phyloP scores from a whole-genome alignment of 2,113 vertebrate species.

The Orycteropus afer region DNA sequence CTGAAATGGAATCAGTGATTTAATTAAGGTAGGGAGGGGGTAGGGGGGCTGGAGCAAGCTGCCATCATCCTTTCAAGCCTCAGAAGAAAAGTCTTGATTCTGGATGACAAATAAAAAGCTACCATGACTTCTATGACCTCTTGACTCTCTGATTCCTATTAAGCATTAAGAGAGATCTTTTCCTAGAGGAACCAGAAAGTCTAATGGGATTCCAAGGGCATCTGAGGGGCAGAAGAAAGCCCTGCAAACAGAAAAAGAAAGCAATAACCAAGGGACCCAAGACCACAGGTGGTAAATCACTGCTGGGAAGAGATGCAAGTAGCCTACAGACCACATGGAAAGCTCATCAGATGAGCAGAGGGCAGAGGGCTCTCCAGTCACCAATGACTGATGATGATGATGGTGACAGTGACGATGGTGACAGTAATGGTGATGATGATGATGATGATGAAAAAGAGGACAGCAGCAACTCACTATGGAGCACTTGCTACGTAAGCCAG shows the following conservation, averaged over 20 bases:
- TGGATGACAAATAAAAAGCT: constrained; percentile 60
- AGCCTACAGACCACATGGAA: rapidly evolving
- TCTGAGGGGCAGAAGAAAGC: not conserved
- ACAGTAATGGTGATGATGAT: not conserved
- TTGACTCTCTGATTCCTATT: not conserved
- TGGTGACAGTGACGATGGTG: not conserved
- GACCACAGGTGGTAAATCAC: not conserved
- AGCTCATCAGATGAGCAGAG: not conserved
- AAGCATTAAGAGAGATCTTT: constrained; percentile 19
- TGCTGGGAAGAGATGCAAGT: not conserved
- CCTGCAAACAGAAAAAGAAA: not conserved
- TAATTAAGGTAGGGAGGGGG: constrained; percentile 43
- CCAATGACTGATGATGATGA: not conserved
- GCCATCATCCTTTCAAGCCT: not conserved
- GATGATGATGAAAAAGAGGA: not conserved
- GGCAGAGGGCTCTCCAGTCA: too few species aligned
- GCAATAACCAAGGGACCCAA: not conserved
- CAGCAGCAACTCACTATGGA: rapidly evolving
- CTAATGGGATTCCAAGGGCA: constrained; percentile 28
- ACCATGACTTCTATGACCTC: constrained; percentile 25
- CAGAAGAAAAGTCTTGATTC: not conserved
- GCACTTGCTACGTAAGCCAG: not conserved
- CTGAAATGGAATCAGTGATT: constrained; percentile 57
- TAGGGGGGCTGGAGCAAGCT: not conserved
- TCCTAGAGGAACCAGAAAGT: not conserved